These are phyloP conservation scores for Ichneumon xanthorius DNA, from an alignment of 2,888 invertebrate genomes.

Conservation along the genomic window DNA sequence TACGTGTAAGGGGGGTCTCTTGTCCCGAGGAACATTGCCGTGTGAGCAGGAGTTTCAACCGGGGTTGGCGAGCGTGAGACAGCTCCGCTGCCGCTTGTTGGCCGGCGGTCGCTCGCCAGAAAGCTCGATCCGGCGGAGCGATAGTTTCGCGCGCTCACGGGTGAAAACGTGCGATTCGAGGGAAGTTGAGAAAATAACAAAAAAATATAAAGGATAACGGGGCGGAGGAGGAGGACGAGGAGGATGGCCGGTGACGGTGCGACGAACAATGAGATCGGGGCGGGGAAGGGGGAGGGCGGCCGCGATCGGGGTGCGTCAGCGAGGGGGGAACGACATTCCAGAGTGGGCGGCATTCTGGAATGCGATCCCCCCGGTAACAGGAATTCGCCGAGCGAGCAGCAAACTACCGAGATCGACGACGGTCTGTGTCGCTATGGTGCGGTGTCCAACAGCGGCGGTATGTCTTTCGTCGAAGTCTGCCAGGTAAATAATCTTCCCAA, in stretches of 20 bases:
- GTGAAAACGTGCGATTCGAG: not conserved
- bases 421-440: slow-evolving; percentile 82
- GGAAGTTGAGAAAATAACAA: slow-evolving; percentile 24
- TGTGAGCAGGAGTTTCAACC: not conserved
- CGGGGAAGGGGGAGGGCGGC: slow-evolving; percentile 67
- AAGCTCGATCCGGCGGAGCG: slow-evolving; percentile 5
- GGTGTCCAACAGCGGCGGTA: slow-evolving; percentile 78
- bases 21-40: slow-evolving; percentile 25
- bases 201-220: not conserved
- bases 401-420: slow-evolving; percentile 74
- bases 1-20: slow-evolving; percentile 24
- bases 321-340: slow-evolving; percentile 82
- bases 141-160: slow-evolving; percentile 6
- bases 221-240: slow-evolving; percentile 7
- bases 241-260: slow-evolving; percentile 81
- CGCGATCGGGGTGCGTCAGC: slow-evolving; percentile 75
- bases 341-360: slow-evolving; percentile 84
- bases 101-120: slow-evolving; percentile 48
- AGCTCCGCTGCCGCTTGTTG: not conserved
- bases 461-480: slow-evolving; percentile 83
- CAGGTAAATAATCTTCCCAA: slow-evolving; percentile 76
- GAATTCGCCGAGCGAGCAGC: slow-evolving; percentile 78
- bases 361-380: slow-evolving; percentile 83
- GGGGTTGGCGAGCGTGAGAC: slow-evolving; percentile 27
- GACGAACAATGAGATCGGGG: slow-evolving; percentile 80